Evolutionary conservation across 1,140 invertebrate species (phyloP).

Genomic region (Myzus persicae): DNA sequence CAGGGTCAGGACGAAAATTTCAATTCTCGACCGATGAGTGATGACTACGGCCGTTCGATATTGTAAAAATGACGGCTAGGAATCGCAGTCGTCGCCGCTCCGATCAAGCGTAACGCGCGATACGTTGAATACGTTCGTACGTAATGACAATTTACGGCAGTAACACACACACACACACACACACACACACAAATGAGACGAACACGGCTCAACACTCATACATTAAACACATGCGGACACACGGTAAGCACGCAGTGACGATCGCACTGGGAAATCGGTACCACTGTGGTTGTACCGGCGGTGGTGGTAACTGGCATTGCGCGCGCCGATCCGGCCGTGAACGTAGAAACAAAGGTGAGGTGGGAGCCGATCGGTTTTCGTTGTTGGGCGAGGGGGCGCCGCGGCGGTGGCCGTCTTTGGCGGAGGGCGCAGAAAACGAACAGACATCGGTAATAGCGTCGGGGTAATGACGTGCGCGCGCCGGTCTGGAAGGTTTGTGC

Average conservation of each 20-base stretch:
- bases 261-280: not conserved
- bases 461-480: not conserved
- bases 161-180: not conserved
- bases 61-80: too few relatives aligned
- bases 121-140: too few relatives aligned
- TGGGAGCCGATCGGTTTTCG: not conserved
- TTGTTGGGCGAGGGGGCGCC: not conserved
- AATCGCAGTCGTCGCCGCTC: not conserved
- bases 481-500: not conserved
- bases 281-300: not conserved
- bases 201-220: not conserved
- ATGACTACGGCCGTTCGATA: too few relatives aligned
- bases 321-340: not conserved
- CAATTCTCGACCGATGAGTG: too few relatives aligned
- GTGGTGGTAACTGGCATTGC: not conserved
- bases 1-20: not conserved
- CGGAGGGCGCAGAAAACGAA: not conserved
- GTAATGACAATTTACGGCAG: not conserved
- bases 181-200: not conserved
- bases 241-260: not conserved
- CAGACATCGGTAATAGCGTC: not conserved
- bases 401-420: not conserved
- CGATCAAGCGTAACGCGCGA: not conserved
- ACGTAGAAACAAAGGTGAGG: not conserved
- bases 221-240: not conserved